These are phyloP conservation scores for Pollachius pollachius DNA, from an alignment of 2,113 vertebrate genomes.

Conservation along the genomic window DNA sequence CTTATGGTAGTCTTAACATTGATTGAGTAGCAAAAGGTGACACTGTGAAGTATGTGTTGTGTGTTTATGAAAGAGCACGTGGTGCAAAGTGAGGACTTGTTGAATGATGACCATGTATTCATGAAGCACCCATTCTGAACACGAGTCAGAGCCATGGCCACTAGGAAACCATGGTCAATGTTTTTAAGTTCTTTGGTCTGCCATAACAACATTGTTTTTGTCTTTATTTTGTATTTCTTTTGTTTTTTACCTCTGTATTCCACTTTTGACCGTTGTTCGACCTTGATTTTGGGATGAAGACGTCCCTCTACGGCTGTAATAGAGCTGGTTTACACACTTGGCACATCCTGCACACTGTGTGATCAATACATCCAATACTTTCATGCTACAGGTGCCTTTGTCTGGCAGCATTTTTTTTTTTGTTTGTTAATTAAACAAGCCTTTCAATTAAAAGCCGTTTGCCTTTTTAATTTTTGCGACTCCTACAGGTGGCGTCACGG, in stretches of 20 bases:
- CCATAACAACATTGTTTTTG: not conserved
- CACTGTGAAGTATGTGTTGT: constrained; percentile 53
- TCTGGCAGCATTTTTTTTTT: constrained; percentile 42
- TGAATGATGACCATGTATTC: no score
- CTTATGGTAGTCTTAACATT: constrained; percentile 44
- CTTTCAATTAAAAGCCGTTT: constrained; percentile 49
- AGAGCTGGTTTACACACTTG: constrained; percentile 46
- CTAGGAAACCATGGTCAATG: not conserved
- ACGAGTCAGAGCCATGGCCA: not conserved
- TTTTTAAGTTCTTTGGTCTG: no score
- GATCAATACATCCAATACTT: constrained; percentile 43
- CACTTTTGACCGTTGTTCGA: constrained; percentile 29
- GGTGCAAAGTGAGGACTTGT: no score
- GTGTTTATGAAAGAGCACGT: constrained; percentile 19
- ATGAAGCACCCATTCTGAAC: not conserved
- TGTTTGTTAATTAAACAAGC: constrained; percentile 66
- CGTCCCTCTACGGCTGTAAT: constrained; percentile 35
- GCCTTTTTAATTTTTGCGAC: not conserved
- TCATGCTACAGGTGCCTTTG: constrained; percentile 62
- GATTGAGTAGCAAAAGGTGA: constrained; percentile 31
- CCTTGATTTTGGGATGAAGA: not conserved
- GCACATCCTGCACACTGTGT: constrained; percentile 28
- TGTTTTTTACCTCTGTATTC: constrained; percentile 25
- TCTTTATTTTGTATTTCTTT: not conserved
- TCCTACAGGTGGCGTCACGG: not conserved